Percentiles rank a stretch among this genome's conserved stretches.
Conservation (phyloP, 2,113 vertebrate species). For the Engystomops pustulosus region DNA sequence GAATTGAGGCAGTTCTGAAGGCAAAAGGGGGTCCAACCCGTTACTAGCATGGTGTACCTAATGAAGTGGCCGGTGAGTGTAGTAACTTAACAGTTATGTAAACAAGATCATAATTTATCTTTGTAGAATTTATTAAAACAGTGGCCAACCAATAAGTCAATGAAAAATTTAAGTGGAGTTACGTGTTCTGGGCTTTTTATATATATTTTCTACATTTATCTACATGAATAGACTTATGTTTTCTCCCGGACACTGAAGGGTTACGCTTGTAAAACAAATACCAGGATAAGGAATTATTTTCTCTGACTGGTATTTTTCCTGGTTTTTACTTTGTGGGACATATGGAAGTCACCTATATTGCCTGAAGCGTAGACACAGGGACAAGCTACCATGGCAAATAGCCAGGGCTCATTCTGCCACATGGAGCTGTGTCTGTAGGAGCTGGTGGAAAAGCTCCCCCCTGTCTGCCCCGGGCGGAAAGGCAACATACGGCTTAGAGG, state of each 20-base stretch:
- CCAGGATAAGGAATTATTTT: neutral
- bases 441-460: slow-evolving; percentile 47
- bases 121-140: too few relatives aligned
- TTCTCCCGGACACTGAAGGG: neutral
- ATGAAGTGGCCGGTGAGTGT: too few relatives aligned
- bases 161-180: too few relatives aligned
- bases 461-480: slow-evolving; percentile 42
- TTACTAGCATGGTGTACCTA: too few relatives aligned
- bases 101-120: too few relatives aligned
- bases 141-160: too few relatives aligned
- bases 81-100: too few relatives aligned
- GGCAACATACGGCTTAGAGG: slow-evolving; percentile 52
- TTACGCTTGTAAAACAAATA: neutral
- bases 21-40: too few relatives aligned
- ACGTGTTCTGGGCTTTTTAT: too few relatives aligned
- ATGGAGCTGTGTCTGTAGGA: slow-evolving; percentile 48
- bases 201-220: too few relatives aligned
- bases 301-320: slow-evolving; percentile 49
- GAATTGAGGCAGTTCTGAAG: too few relatives aligned
- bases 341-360: slow-evolving; percentile 57
- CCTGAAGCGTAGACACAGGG: slow-evolving; percentile 48
- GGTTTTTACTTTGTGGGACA: slow-evolving; percentile 50
- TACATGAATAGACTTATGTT: too few relatives aligned
- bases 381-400: slow-evolving; percentile 57
- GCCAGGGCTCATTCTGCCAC: slow-evolving; percentile 52